Percentiles rank a stretch among this genome's conserved stretches.
phyloP scores from a whole-genome alignment of 2,888 invertebrate genomes.

The Cryptosula pallasiana region DNA sequence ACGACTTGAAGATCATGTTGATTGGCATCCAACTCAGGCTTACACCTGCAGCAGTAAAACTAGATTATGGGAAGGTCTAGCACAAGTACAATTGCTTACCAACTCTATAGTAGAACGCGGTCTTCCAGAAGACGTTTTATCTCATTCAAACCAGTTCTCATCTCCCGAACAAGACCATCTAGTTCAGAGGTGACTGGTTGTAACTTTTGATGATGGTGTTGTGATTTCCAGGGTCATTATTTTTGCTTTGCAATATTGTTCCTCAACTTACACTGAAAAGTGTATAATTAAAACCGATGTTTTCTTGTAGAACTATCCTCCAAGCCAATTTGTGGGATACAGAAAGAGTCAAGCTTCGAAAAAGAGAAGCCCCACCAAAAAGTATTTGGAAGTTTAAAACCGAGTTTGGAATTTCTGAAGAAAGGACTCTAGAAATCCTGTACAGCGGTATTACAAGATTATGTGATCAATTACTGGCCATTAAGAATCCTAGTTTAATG shows the following conservation, averaged over 20 bases:
- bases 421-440: slow-evolving; percentile 54
- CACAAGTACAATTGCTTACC: slow-evolving; percentile 75
- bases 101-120: slow-evolving; percentile 60
- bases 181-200: slow-evolving; percentile 11
- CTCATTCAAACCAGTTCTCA: neutral
- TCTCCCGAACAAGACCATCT: slow-evolving; percentile 5
- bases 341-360: slow-evolving; percentile 71
- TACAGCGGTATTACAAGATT: neutral
- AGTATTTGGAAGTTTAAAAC: slow-evolving; percentile 60
- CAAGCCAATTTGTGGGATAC: slow-evolving; percentile 61
- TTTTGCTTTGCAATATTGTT: too few relatives aligned
- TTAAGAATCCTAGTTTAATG: neutral
- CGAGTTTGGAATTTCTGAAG: slow-evolving; percentile 68
- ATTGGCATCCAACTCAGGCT: slow-evolving; percentile 57
- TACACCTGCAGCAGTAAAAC: neutral
- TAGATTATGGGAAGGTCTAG: slow-evolving; percentile 57
- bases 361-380: slow-evolving; percentile 65
- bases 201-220: too few relatives aligned
- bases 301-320: slow-evolving; percentile 36
- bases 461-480: neutral
- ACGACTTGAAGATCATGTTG: slow-evolving; percentile 30
- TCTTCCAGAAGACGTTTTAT: slow-evolving; percentile 40
- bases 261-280: too few relatives aligned
- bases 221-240: too few relatives aligned
- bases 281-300: too few relatives aligned